A percentile compares a stretch with the other conserved stretches of the same genome.
Evolutionary conservation across 2,113 vertebrate species (phyloP).

Genomic region (Megaceryle maxima): DNA sequence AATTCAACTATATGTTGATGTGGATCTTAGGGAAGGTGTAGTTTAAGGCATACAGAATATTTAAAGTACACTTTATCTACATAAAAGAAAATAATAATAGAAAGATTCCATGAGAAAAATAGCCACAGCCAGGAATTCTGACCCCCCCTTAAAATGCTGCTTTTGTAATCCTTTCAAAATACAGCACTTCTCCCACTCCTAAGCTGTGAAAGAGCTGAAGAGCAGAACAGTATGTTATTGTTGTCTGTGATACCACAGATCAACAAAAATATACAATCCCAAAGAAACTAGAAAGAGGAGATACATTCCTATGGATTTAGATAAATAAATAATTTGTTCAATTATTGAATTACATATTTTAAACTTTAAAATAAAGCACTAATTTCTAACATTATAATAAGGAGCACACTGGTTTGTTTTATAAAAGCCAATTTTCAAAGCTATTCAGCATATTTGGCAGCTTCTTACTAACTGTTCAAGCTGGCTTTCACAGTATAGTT

Average conservation of each 20-base stretch:
- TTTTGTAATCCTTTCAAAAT: not conserved
- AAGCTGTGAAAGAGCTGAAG: not conserved
- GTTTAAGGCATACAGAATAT: not conserved
- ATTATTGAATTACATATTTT: not conserved
- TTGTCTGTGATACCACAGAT: not conserved
- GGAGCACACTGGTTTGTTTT: not conserved
- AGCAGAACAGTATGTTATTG: fast-evolving
- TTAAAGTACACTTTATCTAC: not conserved
- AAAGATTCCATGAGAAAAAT: not conserved
- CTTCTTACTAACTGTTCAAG: not conserved
- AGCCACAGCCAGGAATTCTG: not conserved
- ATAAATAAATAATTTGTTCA: not conserved
- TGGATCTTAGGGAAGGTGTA: not conserved
- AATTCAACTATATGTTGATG: not conserved
- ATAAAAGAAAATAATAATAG: not conserved
- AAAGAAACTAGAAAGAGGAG: not conserved
- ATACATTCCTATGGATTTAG: not conserved
- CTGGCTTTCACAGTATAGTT: not conserved
- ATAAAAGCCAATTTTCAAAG: not conserved
- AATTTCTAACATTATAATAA: not conserved
- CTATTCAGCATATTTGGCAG: conserved; percentile 10
- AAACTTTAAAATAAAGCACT: not conserved
- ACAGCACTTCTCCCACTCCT: not conserved
- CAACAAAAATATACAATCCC: not conserved
- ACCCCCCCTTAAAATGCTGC: not conserved